Evolutionary conservation across 1,140 invertebrate genomes (phyloP), one percentile per base, ranked within the genome.

Genomic region (Piezodorus guildinii): DNA sequence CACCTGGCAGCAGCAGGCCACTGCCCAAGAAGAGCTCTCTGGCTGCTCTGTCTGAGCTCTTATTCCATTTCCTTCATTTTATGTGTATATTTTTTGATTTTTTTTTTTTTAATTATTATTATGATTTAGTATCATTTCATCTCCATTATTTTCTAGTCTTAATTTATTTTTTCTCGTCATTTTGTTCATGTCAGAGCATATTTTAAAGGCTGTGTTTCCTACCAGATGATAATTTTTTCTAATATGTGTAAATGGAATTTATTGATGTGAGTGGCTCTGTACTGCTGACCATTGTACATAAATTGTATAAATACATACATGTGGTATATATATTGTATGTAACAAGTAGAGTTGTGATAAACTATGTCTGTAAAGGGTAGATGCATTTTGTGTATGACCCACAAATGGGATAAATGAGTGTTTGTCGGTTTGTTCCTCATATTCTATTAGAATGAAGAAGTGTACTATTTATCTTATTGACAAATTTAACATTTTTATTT

Each of bases 21-120:
- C 78, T 74, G 59, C 77, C 60, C 77, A 79, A 64, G 77, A 79
- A 72, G 76, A 79, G 5, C 73, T 78, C 12, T 77, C 78, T 27
- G 77, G 78, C 30, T 81, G 78, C 70, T 80, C 79, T 69, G 77
- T 80, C 43, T 77, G 64, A 56, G 43, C 61, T 39, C 17, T 60
- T 25, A 61, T 63, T 56, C 30, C 62, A 30, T 34, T 39, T 25
- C 44, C 23, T 60, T 63, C 51, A 45, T 66, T 64, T 21, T 39
- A 60, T 21, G 51, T 39, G 46, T 39, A 39, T 39, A 39, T 39
- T 39, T 39, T 39, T 39, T 39, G 34, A 39, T 39, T 39, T 5
- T 39, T 59, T 58, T 62, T 58, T 62, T 63, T 62, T 60, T 54
- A 39, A 30, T 45, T 45, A 61, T 51, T 59, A 43, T 27, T 30